Base-by-base conservation (phyloP, 1,140 invertebrate genomes). In the Platyura marginata region DNA sequence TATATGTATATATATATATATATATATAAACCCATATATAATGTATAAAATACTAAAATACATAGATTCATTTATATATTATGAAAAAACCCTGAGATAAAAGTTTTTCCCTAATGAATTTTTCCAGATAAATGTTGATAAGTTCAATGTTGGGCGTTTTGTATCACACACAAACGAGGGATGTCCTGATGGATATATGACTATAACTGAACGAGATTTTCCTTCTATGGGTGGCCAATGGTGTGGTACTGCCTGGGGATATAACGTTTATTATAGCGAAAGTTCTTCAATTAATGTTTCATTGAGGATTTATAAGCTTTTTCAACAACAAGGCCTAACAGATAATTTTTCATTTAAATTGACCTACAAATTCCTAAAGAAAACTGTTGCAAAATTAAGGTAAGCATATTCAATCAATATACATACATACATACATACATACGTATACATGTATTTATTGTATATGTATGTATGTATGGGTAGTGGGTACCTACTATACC, bases 201-300 rank as follows among this genome's bases (percentile, higher is more conserved):
- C 72, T 25, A 82, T 87, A 21, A 66, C 70, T 46, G 82, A 87
- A 59, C 65, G 68, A 21, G 76, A 74, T 50, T 67, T 77, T 2
- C 76, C 79, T 2, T 68, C 71, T 5, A 19, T 38, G 36, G 36
- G 19, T 38, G 82, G 82, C 2, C 77, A 80, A 61, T 87, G 81
- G 81, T 85, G 82, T 53, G 82, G 82, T 15, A 80, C 77, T 32
- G 79, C 80, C 4, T 83, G 80, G 79, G 80, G 81, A 20, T 82
- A 83, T 59, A 83, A 80, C 1, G 80, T 84, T 21, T 87, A 85
- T 63, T 87, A 84, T 65, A 83, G 79, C 58, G 81, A 87, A 61
- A 81, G 78, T 18, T 63, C 72, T 44, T 81, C 77, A 43, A 74
- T 87, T 46, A 83, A 82, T 57, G 63, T 86, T 51, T 79, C 80